These are phyloP conservation scores for Raja brachyura DNA, from an alignment of 2,113 vertebrate genomes.

Conservation along the genomic window DNA sequence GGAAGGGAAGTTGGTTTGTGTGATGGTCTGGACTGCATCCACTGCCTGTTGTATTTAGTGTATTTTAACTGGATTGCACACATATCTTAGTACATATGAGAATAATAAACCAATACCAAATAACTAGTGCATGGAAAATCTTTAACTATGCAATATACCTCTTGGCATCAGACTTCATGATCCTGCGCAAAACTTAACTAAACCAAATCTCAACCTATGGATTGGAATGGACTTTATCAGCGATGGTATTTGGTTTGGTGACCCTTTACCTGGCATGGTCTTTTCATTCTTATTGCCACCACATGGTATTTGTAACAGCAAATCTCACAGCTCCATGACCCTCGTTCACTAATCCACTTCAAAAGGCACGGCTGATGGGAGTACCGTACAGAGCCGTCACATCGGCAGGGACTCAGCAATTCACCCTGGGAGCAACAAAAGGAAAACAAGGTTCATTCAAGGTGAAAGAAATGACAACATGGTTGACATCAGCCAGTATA, in stretches of 20 bases:
- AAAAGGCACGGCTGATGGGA: conserved; percentile 87
- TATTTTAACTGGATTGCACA: too few species aligned
- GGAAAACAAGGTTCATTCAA: conserved; percentile 39
- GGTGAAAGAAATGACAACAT: conserved; percentile 23
- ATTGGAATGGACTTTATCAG: not conserved
- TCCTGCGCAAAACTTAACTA: not conserved
- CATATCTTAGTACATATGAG: too few species aligned
- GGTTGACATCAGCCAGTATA: not conserved
- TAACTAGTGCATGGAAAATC: not conserved
- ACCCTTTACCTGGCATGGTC: conserved; percentile 76
- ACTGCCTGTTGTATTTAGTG: too few species aligned
- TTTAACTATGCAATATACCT: not conserved
- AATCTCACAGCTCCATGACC: conserved; percentile 89
- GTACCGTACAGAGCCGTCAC: conserved; percentile 83
- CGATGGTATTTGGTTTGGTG: not conserved
- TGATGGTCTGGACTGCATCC: too few species aligned
- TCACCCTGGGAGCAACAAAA: conserved; percentile 64
- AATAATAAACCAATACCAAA: not conserved
- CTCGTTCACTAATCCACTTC: conserved; percentile 93
- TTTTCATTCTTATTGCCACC: conserved; percentile 88
- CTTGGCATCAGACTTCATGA: not conserved
- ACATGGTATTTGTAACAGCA: conserved; percentile 91
- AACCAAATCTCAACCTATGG: not conserved
- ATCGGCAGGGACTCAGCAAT: conserved; percentile 84
- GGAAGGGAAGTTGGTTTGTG: too few species aligned